These are phyloP conservation scores for Panthera uncia DNA, from an alignment of 2,113 vertebrate species.

Conservation along the genomic window DNA sequence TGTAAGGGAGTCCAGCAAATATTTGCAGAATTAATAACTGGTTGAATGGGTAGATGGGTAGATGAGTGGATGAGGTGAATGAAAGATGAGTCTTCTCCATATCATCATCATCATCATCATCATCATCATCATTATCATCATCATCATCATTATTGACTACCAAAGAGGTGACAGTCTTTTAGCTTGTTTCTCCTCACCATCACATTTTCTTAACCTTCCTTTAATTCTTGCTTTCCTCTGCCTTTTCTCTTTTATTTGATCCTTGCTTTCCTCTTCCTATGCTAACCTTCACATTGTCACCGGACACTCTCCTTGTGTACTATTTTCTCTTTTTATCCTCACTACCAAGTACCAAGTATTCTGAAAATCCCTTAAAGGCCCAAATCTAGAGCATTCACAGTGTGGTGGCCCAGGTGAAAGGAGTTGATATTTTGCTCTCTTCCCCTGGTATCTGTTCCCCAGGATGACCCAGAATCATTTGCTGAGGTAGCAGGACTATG, in stretches of 20 bases:
- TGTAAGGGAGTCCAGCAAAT: neutral
- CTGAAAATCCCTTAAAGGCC: neutral
- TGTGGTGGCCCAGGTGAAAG: constrained; percentile 69
- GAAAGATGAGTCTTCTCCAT: neutral
- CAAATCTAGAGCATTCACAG: constrained; percentile 70
- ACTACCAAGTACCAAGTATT: neutral
- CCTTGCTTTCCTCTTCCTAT: neutral
- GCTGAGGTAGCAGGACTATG: constrained; percentile 61
- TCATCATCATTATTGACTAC: neutral
- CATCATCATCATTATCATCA: neutral
- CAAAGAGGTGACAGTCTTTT: neutral
- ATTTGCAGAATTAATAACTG: constrained; percentile 12
- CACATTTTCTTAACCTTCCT: neutral
- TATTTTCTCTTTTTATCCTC: neutral
- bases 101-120: neutral
- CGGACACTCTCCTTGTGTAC: neutral
- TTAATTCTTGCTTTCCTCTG: neutral
- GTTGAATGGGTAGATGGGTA: neutral
- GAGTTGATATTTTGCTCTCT: constrained; percentile 72
- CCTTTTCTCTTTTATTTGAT: neutral
- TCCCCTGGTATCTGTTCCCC: constrained; percentile 69
- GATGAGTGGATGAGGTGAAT: neutral
- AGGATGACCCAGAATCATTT: constrained; percentile 78
- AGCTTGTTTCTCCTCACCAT: neutral
- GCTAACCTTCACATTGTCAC: neutral